Evolutionary conservation across 2,797 vertebrate species (phyloP), one percentile per base, ranked within the genome.

Genomic region (Propithecus deckenii): DNA sequence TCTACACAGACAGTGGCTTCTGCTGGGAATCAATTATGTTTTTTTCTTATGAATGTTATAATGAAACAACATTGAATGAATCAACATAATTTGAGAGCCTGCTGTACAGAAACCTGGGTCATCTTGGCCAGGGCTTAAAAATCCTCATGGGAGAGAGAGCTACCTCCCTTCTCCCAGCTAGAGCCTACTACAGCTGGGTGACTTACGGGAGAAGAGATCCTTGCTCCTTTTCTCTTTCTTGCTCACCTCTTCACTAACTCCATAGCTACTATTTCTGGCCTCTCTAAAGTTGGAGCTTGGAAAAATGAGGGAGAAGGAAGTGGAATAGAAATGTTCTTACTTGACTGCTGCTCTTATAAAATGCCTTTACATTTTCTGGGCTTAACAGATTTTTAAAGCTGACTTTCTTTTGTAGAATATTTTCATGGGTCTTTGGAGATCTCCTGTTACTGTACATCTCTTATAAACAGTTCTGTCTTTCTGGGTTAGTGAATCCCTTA

Each of bases 161-260:
- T 30, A 30, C 43, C 86, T 52, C 1, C 78, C n/a, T 81, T 93
- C 67, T 76, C 46, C 18, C 38, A 55, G n/a, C n/a, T 8, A 55
- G 71, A 52, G 46, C 78, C 18, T 91, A 0, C 76, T 69, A 7
- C 55, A 76, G 20, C 63, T 87, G 83, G 43, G 35, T 50, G 69
- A 75, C 75, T 63, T 94, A 30, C 71, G n/a, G 18, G 52, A 57
- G 41, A 76, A 92, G 69, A 46, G 59, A 87, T 69, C n/a, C 14
- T 65, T 46, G 52, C 52, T 65, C 35, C 59, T 65, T 95, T 94
- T 81, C 75, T 57, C 69, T 90, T 69, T 90, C 59, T 95, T 86
- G 76, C 46, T 78, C 20, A 65, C 61, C 35, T 65, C 46, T 61
- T 79, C 23, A 30, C 38, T 75, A 59, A 50, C 41, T 92, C 63